A percentile compares a stretch with the other conserved stretches of the same genome.
These are phyloP conservation scores for Lepetodrilus schrolli DNA, from an alignment of 2,888 invertebrate genomes.

Conservation along the genomic window DNA sequence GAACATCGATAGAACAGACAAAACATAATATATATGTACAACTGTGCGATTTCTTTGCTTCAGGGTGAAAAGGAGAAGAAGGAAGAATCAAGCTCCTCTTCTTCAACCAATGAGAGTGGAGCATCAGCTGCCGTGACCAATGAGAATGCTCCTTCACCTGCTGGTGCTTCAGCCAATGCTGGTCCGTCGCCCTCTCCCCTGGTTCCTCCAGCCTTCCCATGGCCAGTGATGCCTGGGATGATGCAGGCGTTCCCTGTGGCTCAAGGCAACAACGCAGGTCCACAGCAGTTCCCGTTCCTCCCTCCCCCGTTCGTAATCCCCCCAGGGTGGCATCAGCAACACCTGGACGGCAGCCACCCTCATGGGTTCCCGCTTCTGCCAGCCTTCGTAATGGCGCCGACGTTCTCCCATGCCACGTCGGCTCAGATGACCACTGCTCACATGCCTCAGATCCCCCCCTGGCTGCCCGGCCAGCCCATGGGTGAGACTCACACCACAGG, in stretches of 20 bases:
- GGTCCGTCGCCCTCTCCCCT: neutral
- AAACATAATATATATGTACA: too few species aligned
- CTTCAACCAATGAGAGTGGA: neutral
- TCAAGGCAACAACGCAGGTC: neutral
- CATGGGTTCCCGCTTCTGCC: slow-evolving; percentile 8
- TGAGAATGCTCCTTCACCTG: neutral
- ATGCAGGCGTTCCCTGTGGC: neutral
- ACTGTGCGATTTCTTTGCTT: neutral
- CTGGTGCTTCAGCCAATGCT: neutral
- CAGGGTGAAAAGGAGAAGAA: neutral
- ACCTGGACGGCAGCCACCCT: neutral
- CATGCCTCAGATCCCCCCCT: neutral
- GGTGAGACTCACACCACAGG: neutral
- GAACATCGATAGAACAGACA: too few species aligned
- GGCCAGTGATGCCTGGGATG: neutral
- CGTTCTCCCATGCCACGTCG: neutral
- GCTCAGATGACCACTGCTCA: slow-evolving; percentile 3
- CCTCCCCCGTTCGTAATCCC: slow-evolving; percentile 8
- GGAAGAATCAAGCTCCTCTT: neutral
- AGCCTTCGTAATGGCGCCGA: neutral
- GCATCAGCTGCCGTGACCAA: slow-evolving; percentile 1
- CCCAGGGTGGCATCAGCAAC: neutral
- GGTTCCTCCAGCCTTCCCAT: neutral
- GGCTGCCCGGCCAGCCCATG: neutral
- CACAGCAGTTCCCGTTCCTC: slow-evolving; percentile 24